Evolutionary conservation across 2,113 vertebrate genomes (phyloP), one percentile per base, ranked within the genome.

Genomic region (Motacilla tschutschensis): DNA sequence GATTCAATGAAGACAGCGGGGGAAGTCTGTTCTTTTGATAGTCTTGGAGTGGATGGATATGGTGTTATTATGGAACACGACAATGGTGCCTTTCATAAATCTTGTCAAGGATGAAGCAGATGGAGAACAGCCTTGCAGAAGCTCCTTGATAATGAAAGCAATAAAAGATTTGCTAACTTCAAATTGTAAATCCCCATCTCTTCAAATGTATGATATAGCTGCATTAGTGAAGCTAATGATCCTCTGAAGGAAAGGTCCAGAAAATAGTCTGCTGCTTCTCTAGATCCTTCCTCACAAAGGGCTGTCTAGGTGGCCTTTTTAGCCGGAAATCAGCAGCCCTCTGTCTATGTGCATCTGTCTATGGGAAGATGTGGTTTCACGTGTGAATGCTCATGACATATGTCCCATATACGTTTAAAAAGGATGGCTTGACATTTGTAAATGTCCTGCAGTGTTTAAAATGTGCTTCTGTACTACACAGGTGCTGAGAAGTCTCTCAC

Each of bases 71-170:
- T 16, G 55, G 76, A 89, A 83, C 10, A 41, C 47, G 40, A 51
- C 59, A 89, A 14, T 89, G 67, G 54, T 66, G 40, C 21, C 36
- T 82, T 74, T 77, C 79, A 70, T 79, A 76, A 89, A 73, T 79
- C 69, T 76, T 91, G 51, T 85, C 79, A 89, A 89, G 47, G 51
- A 63, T 70, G 53, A 91, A 91, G 90, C 83, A 91, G 72, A 77
- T 87, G 64, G 83, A 87, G n/a, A 83, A 54, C 51, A 92, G 69
- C 47, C 72, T 83, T 92, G 43, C 51, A 77, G 72, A 89, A 91
- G 26, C 28, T 87, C 59, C 26, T 85, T 73, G 55, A 79, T 76
- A 73, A 83, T 63, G 76, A 66, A 47, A 89, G 36, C 41, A 77
- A 54, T 77, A 85, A 77, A 87, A 87, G 54, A 80, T 72, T 82